These are phyloP conservation scores for Sminthurinus aureus DNA, from an alignment of 2,888 invertebrate genomes.

Conservation along the genomic window DNA sequence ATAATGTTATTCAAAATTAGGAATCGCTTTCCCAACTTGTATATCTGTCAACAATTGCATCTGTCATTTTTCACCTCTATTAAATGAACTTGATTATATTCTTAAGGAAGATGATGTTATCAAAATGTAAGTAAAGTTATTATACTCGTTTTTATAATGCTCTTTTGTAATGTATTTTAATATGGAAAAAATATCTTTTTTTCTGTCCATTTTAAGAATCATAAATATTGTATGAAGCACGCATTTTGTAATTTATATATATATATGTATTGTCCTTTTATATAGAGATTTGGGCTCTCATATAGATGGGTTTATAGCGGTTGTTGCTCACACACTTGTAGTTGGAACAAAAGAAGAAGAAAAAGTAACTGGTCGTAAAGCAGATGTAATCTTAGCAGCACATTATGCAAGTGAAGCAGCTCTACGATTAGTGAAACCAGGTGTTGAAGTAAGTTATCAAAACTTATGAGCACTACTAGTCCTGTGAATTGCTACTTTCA, in stretches of 20 bases:
- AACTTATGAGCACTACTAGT: neutral
- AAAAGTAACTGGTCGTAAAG: slow-evolving; percentile 85
- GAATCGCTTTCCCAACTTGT: slow-evolving; percentile 98
- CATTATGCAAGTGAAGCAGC: slow-evolving; percentile 96
- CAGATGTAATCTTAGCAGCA: slow-evolving; percentile 92
- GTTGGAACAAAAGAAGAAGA: slow-evolving; percentile 76
- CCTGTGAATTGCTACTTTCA: no score
- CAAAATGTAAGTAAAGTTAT: slow-evolving; percentile 84
- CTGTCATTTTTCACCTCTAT: slow-evolving; percentile 97
- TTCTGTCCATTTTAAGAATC: neutral
- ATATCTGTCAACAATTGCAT: slow-evolving; percentile 98
- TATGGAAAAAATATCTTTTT: neutral
- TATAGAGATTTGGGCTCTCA: slow-evolving; percentile 95
- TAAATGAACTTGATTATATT: slow-evolving; percentile 86
- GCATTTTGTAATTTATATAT: neutral
- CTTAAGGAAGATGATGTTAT: slow-evolving; percentile 93
- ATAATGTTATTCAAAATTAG: slow-evolving; percentile 61
- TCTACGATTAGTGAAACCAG: slow-evolving; percentile 87
- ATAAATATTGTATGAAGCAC: neutral
- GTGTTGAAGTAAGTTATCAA: slow-evolving; percentile 76
- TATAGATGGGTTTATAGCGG: slow-evolving; percentile 98
- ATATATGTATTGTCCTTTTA: slow-evolving; percentile 45
- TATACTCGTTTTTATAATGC: neutral
- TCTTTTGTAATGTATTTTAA: neutral
- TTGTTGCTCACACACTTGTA: slow-evolving; percentile 94